phyloP scores from a whole-genome alignment of 2,888 invertebrate genomes.

The Eubasilissa splendida region DNA sequence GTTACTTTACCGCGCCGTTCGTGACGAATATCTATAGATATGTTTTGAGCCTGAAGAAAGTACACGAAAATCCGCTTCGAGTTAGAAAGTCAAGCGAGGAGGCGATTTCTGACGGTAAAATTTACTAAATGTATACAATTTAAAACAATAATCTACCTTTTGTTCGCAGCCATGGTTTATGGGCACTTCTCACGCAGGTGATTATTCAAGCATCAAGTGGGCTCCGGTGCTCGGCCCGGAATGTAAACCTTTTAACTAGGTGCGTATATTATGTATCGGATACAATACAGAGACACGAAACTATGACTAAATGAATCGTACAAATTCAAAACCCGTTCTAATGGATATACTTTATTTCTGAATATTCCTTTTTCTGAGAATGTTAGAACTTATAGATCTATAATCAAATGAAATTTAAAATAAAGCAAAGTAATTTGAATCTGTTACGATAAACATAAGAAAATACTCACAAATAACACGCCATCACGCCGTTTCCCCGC shows the following conservation, averaged over 20 bases:
- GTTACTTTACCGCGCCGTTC: constrained; percentile 5
- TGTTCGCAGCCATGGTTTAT: constrained; percentile 55
- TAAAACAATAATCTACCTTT: constrained; percentile 57
- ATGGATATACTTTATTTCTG: too few relatives aligned
- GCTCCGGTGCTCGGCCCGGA: constrained; percentile 8
- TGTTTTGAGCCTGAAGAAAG: background rate
- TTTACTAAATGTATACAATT: constrained; percentile 56
- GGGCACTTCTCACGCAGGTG: constrained; percentile 53
- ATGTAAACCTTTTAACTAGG: constrained; percentile 21
- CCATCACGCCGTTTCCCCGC: too few relatives aligned
- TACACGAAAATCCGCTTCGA: constrained; percentile 11
- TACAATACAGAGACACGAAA: too few relatives aligned
- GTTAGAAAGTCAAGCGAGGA: constrained; percentile 20
- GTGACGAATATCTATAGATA: constrained; percentile 36
- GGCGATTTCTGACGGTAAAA: constrained; percentile 37
- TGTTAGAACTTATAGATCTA: too few relatives aligned
- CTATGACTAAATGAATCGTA: too few relatives aligned
- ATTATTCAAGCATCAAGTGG: constrained; percentile 56
- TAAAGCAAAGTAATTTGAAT: too few relatives aligned
- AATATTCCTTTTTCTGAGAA: too few relatives aligned
- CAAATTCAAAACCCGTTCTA: too few relatives aligned
- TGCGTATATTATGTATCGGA: background rate
- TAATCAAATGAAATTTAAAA: too few relatives aligned
- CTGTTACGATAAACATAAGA: too few relatives aligned
- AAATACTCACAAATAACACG: too few relatives aligned